Conservation (phyloP, 2,888 invertebrate genomes). For the Rhamnusium bicolor region DNA sequence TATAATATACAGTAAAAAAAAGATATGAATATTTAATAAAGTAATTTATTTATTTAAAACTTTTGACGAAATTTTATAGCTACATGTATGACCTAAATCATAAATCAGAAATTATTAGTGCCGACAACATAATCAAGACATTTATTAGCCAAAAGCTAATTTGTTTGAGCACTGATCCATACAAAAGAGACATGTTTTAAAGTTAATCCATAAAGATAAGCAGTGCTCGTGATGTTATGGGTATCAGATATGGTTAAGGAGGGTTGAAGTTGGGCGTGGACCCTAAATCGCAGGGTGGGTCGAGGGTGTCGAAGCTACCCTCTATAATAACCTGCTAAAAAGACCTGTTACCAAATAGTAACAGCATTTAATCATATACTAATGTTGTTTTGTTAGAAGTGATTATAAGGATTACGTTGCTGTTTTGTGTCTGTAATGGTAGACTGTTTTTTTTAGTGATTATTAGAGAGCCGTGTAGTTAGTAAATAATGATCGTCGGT, state of each 20-base stretch:
- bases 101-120: neutral
- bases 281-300: constrained; percentile 54
- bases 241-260: constrained; percentile 49
- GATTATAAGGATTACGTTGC: constrained; percentile 42
- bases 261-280: constrained; percentile 52
- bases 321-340: constrained; percentile 47
- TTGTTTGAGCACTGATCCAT: constrained; percentile 35
- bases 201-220: constrained; percentile 45
- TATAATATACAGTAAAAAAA: no score
- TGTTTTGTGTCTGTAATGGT: constrained; percentile 11
- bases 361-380: constrained; percentile 42
- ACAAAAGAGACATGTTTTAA: constrained; percentile 37
- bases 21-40: no score
- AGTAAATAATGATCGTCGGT: neutral
- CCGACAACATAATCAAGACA: constrained; percentile 11
- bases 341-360: constrained; percentile 40
- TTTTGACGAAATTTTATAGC: no score
- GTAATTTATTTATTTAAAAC: no score
- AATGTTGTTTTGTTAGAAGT: constrained; percentile 34
- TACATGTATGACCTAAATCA: no score
- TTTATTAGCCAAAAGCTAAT: constrained; percentile 29
- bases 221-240: constrained; percentile 32
- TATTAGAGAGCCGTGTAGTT: constrained; percentile 1
- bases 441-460: neutral
- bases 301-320: constrained; percentile 51